Conservation (phyloP, 2,888 invertebrate species). For the Drosophila mimica region DNA sequence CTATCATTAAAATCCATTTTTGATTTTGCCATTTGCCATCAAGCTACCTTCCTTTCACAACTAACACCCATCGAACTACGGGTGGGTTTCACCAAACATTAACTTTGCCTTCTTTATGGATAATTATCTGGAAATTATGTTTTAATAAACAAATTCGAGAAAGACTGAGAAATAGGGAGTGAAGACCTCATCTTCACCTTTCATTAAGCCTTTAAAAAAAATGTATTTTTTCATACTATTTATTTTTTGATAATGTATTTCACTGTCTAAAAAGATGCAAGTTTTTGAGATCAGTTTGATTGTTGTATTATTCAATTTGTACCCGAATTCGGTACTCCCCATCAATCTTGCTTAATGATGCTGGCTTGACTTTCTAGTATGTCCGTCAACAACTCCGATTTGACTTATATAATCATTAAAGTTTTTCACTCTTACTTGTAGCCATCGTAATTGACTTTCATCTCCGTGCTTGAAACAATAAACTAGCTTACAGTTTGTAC, state of each 20-base stretch:
- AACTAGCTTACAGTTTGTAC: not conserved
- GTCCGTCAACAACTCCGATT: not conserved
- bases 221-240: not conserved
- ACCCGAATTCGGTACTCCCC: not conserved
- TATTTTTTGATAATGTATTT: not conserved
- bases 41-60: slow-evolving; percentile 67
- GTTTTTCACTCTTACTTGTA: not conserved
- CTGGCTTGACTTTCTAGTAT: slow-evolving; percentile 21
- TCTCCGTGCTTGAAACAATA: not conserved
- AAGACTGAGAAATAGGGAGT: not conserved
- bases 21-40: slow-evolving; percentile 41
- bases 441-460: not conserved
- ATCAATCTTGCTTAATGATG: slow-evolving; percentile 5
- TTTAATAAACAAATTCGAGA: slow-evolving; percentile 1
- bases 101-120: slow-evolving; percentile 8
- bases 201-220: not conserved
- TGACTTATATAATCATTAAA: not conserved
- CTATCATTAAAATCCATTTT: slow-evolving; percentile 73
- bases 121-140: not conserved
- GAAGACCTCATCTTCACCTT: not conserved
- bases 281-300: not conserved
- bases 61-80: slow-evolving; percentile 4
- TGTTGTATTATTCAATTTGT: slow-evolving; percentile 1
- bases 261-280: not conserved
- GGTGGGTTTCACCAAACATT: slow-evolving; percentile 5